Percentiles rank a stretch among this genome's conserved stretches.
Conservation (phyloP, 92 coral and sea anemone genomes). For the Muricea muricata region DNA sequence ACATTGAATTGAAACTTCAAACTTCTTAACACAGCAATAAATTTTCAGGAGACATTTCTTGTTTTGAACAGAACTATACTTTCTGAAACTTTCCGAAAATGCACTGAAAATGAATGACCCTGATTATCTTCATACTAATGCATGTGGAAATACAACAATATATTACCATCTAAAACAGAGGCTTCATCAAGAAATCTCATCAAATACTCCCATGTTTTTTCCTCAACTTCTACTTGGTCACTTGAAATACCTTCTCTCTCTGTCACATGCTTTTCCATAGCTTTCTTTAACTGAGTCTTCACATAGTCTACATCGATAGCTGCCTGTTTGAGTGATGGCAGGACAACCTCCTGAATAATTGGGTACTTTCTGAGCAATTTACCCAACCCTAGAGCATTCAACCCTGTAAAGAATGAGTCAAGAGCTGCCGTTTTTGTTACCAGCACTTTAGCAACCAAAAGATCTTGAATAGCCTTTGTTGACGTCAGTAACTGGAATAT, state of each 20-base stretch:
- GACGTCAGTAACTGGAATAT: slow-evolving; percentile 52
- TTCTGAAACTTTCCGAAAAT: too few species aligned
- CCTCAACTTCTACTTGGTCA: neutral
- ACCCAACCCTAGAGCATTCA: slow-evolving; percentile 32
- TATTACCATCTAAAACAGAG: neutral
- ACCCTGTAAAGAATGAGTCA: slow-evolving; percentile 51
- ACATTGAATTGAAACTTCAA: too few species aligned
- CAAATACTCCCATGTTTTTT: neutral
- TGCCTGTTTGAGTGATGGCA: slow-evolving; percentile 41
- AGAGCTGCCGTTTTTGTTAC: slow-evolving; percentile 61
- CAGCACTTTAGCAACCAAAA: slow-evolving; percentile 60
- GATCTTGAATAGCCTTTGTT: slow-evolving; percentile 69
- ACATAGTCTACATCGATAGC: slow-evolving; percentile 24
- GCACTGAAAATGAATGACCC: too few species aligned
- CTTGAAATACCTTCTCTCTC: neutral
- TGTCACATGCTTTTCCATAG: slow-evolving; percentile 1
- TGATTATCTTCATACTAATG: neutral
- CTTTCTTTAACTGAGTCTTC: slow-evolving; percentile 26
- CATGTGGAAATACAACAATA: neutral
- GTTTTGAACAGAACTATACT: too few species aligned
- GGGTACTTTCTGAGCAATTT: slow-evolving; percentile 39
- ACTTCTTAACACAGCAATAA: too few species aligned
- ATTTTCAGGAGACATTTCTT: too few species aligned
- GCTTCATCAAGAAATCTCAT: slow-evolving; percentile 5
- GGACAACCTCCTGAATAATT: slow-evolving; percentile 28